Conservation (phyloP, 2,797 vertebrate genomes). For the Gephyroberyx darwinii region DNA sequence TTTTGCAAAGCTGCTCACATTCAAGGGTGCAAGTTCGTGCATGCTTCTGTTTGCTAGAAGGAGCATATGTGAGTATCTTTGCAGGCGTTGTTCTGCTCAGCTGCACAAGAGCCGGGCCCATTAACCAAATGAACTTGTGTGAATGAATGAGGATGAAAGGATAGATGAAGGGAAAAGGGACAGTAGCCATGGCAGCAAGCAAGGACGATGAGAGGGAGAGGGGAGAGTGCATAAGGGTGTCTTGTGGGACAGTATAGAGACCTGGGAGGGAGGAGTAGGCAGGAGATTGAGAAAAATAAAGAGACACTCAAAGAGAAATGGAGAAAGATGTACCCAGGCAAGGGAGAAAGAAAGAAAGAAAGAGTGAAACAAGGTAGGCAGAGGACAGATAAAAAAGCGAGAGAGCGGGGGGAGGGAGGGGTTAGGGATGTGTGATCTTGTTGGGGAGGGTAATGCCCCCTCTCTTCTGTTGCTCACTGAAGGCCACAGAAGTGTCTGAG, state of each 20-base stretch:
- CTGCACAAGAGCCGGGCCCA: constrained; percentile 47
- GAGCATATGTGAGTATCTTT: constrained; percentile 33
- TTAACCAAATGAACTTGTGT: constrained; percentile 67
- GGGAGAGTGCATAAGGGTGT: not conserved
- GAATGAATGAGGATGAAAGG: constrained; percentile 56
- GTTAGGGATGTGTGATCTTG: constrained; percentile 54
- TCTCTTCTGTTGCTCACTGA: constrained; percentile 59
- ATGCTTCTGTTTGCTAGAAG: constrained; percentile 5
- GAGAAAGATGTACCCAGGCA: constrained; percentile 19
- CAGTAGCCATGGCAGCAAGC: constrained; percentile 39
- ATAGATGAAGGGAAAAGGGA: constrained; percentile 43
- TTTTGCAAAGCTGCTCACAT: not conserved
- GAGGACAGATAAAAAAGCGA: constrained; percentile 61
- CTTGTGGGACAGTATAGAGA: not conserved
- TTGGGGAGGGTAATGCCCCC: constrained; percentile 57
- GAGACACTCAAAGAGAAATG: constrained; percentile 36
- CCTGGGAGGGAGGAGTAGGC: constrained; percentile 1
- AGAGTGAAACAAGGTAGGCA: constrained; percentile 66
- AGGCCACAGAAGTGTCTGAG: constrained; percentile 66
- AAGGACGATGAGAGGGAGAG: constrained; percentile 20
- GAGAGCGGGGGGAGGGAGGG: constrained; percentile 27
- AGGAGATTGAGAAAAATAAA: constrained; percentile 26
- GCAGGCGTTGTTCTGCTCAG: constrained; percentile 23
- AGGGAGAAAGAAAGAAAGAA: constrained; percentile 42
- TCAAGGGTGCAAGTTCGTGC: not conserved